phyloP scores from a whole-genome alignment of 2,113 vertebrate genomes.

The Girardinichthys multiradiatus region DNA sequence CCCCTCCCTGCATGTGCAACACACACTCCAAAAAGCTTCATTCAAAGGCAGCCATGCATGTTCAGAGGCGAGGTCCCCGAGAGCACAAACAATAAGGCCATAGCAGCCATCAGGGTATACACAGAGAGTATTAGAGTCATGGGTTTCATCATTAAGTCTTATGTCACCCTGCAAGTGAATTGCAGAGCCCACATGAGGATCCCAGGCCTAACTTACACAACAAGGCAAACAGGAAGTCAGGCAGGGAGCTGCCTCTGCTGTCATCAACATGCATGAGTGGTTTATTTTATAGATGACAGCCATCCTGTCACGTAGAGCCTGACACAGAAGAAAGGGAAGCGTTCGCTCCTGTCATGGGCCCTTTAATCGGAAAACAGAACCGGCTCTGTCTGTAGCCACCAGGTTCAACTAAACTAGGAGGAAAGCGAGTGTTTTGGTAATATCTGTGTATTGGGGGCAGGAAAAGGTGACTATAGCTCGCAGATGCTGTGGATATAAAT shows the following conservation, averaged over 20 bases:
- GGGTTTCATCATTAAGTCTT: slow-evolving; percentile 63
- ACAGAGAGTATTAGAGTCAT: slow-evolving; percentile 39
- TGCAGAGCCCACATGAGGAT: slow-evolving; percentile 74
- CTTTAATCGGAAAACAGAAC: slow-evolving; percentile 64
- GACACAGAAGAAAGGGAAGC: slow-evolving; percentile 47
- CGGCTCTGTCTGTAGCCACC: slow-evolving; percentile 51
- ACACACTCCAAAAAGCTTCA: slow-evolving; percentile 31
- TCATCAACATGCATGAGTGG: slow-evolving; percentile 29
- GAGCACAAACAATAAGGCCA: slow-evolving; percentile 49
- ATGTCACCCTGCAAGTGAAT: slow-evolving; percentile 37
- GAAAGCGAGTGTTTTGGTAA: slow-evolving; percentile 36
- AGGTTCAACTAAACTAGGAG: slow-evolving; percentile 52
- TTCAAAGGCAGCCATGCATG: slow-evolving; percentile 67
- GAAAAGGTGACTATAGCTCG: slow-evolving; percentile 46
- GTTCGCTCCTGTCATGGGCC: slow-evolving; percentile 35
- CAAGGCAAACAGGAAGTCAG: slow-evolving; percentile 82
- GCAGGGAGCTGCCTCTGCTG: slow-evolving; percentile 30
- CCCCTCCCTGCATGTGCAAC: slow-evolving; percentile 15
- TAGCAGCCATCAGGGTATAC: slow-evolving; percentile 42
- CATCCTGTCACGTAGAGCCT: slow-evolving; percentile 36
- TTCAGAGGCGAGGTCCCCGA: slow-evolving; percentile 53
- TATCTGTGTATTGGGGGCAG: slow-evolving; percentile 19
- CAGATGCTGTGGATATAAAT: slow-evolving; percentile 6
- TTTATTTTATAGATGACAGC: slow-evolving; percentile 53
- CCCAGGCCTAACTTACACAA: slow-evolving; percentile 78